Base-by-base conservation (phyloP, 2,797 vertebrate species). In the Otolemur crassicaudatus region DNA sequence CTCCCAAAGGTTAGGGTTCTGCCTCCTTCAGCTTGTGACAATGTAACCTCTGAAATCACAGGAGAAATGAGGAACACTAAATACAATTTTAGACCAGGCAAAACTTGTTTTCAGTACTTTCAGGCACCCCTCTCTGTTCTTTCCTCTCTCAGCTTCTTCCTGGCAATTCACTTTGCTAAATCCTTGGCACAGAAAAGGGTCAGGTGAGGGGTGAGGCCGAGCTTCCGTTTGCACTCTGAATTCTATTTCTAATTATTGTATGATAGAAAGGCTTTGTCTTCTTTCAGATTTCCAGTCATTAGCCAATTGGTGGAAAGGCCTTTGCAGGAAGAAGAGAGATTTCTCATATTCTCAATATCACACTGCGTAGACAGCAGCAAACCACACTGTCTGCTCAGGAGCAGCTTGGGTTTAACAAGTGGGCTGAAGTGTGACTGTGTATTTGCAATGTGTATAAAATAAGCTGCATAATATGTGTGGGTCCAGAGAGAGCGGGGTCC, bases 191-290 rank as follows among this genome's bases (percentile, higher is more conserved):
- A 83, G 72, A 84, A 88, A 93, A 92, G 27, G 34, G 25, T 63
- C 56, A 46, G 34, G 20, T 60, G 40, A 84, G 34, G 25, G 7
- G 20, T 60, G 40, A 84, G 34, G 25, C 6, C 20, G 60, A 73
- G 91, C 87, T 93, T 69, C 11, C 83, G 37, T 34, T 49, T 80
- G 76, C 9, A 46, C 25, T 31, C 86, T 89, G 27, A 61, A 81
- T 77, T 83, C 95, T 87, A 69, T 49, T 96, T 97, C 49, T 87
- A 72, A 81, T 67, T 84, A 93, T 20, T 31, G 3, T 46, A 12
- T 73, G 40, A 70, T 96, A 88, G 65, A 79, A 94, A 91, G 34
- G 17, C 7, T 90, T 90, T 94, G 53, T 80, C 9, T 93, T 88
- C 69, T 94, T 14, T 93, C 43, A 85, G 75, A 83, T 92, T 87